phyloP scores from a whole-genome alignment of 2,113 vertebrate species.

The Malaclemys terrapin region DNA sequence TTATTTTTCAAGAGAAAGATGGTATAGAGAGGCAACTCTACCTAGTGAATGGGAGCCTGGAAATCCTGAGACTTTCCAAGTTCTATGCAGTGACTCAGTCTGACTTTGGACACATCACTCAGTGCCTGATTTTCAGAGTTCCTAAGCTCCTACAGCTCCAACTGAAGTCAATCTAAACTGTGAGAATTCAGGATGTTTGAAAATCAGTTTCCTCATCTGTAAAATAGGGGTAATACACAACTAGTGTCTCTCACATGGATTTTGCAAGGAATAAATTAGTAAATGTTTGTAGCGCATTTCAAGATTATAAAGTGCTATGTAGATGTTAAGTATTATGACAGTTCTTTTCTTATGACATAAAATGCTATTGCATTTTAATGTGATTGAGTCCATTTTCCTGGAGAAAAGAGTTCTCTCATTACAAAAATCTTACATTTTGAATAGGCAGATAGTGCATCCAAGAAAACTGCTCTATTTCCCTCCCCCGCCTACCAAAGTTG shows the following conservation, averaged over 20 bases:
- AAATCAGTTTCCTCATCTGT: not conserved
- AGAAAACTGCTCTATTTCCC: not conserved
- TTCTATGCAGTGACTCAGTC: not conserved
- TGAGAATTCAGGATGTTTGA: not conserved
- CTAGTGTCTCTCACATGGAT: not conserved
- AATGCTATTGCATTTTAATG: not conserved
- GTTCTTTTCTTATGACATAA: not conserved
- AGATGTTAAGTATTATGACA: not conserved
- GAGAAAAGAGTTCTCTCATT: not conserved
- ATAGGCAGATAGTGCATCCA: not conserved
- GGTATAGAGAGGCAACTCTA: not conserved
- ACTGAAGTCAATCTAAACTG: not conserved
- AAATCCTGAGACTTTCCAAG: not conserved
- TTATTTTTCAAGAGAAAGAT: not conserved
- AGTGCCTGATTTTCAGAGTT: not conserved
- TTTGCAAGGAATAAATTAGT: not conserved
- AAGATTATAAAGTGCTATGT: not conserved
- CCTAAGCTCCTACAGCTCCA: too few species aligned
- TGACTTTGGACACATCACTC: not conserved
- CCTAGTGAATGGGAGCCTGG: not conserved
- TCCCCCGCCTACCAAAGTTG: not conserved
- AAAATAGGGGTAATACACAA: not conserved
- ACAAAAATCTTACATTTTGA: slow-evolving; percentile 1
- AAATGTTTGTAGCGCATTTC: not conserved
- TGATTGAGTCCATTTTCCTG: not conserved